These are phyloP conservation scores for Argynnis bischoffii DNA, from an alignment of 2,888 invertebrate species.

Conservation along the genomic window DNA sequence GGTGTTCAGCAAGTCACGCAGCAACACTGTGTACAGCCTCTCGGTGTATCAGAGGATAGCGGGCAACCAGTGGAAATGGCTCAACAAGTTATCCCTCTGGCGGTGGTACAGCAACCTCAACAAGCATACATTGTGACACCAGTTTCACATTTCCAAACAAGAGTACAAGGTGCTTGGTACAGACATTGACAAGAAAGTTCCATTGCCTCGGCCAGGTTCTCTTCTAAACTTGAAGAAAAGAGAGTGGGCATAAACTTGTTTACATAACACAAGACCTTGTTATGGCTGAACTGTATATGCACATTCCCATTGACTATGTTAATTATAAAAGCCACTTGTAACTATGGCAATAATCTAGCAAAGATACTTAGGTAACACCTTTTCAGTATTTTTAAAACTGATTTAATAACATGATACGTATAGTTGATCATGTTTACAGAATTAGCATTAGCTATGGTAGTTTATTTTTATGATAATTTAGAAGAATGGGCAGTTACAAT, in stretches of 20 bases:
- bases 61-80: conserved; percentile 83
- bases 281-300: conserved; percentile 51
- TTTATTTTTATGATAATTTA: conserved; percentile 53
- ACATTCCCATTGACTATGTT: conserved; percentile 40
- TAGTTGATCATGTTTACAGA: conserved; percentile 74
- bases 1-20: conserved; percentile 72
- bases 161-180: conserved; percentile 84
- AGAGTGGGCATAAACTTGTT: conserved; percentile 45
- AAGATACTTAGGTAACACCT: conserved; percentile 70
- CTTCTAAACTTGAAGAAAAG: conserved; percentile 42
- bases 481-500: conserved; percentile 39
- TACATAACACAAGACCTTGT: conserved; percentile 56
- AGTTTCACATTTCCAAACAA: conserved; percentile 84
- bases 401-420: conserved; percentile 66
- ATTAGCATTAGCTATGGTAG: conserved; percentile 73
- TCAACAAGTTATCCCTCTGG: conserved; percentile 85
- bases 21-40: conserved; percentile 76
- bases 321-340: conserved; percentile 57
- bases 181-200: conserved; percentile 67
- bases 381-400: conserved; percentile 77
- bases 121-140: conserved; percentile 85
- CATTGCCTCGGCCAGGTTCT: conserved; percentile 41
- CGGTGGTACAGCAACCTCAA: conserved; percentile 84
- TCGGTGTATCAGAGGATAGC: conserved; percentile 75
- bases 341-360: conserved; percentile 74